A percentile compares a stretch with the other conserved stretches of the same genome.
Evolutionary conservation across 2,113 vertebrate genomes (phyloP).

Genomic region (Ptilonorhynchus violaceus): DNA sequence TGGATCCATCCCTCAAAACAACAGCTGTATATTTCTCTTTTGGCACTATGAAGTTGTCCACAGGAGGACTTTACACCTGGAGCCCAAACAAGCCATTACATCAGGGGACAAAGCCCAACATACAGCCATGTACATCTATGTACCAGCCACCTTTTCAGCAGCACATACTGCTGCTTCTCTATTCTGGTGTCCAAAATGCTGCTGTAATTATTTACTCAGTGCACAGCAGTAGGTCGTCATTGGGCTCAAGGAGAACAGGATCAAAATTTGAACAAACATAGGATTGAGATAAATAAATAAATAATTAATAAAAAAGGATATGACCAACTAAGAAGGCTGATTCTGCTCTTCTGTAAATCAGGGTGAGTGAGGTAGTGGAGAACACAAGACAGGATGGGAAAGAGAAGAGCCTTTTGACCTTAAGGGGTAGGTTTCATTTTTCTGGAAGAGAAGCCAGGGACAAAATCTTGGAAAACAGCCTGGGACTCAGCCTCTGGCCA

Average conservation of each 20-base stretch:
- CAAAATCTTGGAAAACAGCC: neutral
- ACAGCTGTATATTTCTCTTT: neutral
- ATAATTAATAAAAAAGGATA: neutral
- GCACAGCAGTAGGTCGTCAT: neutral
- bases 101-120: neutral
- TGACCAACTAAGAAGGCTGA: neutral
- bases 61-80: neutral
- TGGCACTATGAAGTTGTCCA: neutral
- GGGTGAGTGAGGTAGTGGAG: neutral
- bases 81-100: neutral
- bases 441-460: neutral
- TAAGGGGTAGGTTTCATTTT: neutral
- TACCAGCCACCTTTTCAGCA: neutral
- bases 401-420: neutral
- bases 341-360: neutral
- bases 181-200: neutral
- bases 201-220: neutral
- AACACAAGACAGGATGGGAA: neutral
- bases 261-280: neutral
- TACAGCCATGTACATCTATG: fast-evolving
- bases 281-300: neutral
- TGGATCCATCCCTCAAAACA: neutral
- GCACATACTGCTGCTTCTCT: neutral
- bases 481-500: neutral
- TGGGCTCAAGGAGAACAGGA: neutral